Base-by-base conservation (phyloP, 2,888 invertebrate species). In the Pachydiplax longipennis region DNA sequence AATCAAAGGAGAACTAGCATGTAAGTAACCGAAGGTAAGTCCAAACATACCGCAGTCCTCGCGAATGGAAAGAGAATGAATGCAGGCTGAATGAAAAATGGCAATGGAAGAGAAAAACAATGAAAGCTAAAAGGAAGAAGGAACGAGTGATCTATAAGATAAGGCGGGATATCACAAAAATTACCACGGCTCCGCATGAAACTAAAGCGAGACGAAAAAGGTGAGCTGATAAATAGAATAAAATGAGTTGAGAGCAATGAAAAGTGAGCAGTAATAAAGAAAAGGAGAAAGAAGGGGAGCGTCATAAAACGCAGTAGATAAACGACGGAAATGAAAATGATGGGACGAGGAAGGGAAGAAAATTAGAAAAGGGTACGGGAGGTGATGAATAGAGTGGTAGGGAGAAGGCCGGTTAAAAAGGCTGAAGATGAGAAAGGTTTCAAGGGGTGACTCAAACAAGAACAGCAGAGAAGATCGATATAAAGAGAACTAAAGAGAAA, bases 391-490 rank as follows among this genome's bases (percentile, higher is more conserved):
- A 90, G 80, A 90, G 40, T 90, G 80, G 58, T 35, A 91, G 90
- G 90, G 92, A 81, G 91, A 92, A 91, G 91, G 90, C 91, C 80
- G 91, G 81, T 81, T 90, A 82, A 61, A 90, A 58, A 90, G 90
- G 87, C 82, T 83, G 81, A 90, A 90, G 82, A 91, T 91, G 91
- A 91, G 91, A 92, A 91, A 92, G 90, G 18, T 40, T 53, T 90
- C 91, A 31, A 25, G 2, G 25, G 31, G 8, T 8, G 25, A 73
- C 0, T 2, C 10, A 6, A 31, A 25, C 15, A 73, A 12, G 25
- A 31, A 73, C 2, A 31, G 31, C 0, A 2, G 31, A 1, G 12
- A 22, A 25, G 8, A 73, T 10, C n/a, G 65, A 65, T 22, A 18
- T 1, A 65, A 2, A 31, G 73, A 87, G 81, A 91, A 58, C 83